Percentiles rank a stretch among this genome's conserved stretches.
Evolutionary conservation across 2,888 invertebrate species (phyloP).

Genomic region (Synanthedon myopaeformis): DNA sequence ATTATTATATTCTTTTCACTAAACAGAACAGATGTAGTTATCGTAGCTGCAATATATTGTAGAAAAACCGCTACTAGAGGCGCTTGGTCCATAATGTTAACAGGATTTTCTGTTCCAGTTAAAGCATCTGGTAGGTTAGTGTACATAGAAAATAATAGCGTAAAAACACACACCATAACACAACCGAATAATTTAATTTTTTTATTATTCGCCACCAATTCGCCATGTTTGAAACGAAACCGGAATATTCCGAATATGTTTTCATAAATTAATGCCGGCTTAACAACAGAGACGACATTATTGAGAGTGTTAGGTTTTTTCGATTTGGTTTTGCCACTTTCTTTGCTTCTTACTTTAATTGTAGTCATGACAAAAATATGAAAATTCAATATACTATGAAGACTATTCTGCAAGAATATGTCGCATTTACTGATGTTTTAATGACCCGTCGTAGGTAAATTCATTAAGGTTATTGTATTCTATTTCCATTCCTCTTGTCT

Average conservation of each 20-base stretch:
- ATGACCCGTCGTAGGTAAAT: too few species aligned
- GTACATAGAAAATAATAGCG: neutral
- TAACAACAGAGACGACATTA: neutral
- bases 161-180: neutral
- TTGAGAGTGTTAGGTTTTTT: neutral
- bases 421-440: too few species aligned
- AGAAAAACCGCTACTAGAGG: constrained; percentile 1
- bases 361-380: neutral
- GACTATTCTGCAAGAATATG: too few species aligned
- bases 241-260: constrained; percentile 6
- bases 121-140: neutral
- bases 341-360: neutral
- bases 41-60: constrained; percentile 2
- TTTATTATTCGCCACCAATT: constrained; percentile 1
- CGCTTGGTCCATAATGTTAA: constrained; percentile 1
- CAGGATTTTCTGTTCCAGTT: neutral
- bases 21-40: constrained; percentile 1
- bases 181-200: constrained; percentile 4
- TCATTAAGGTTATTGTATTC: too few species aligned
- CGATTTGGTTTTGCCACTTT: neutral
- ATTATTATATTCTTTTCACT: constrained; percentile 3
- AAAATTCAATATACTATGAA: too few species aligned
- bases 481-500: too few species aligned
- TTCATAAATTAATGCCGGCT: constrained; percentile 3
- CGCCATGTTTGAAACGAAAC: constrained; percentile 2